Percentiles rank a stretch among this genome's conserved stretches.
phyloP scores from a whole-genome alignment of 2,888 invertebrate genomes.

The Nymphalis c-album region DNA sequence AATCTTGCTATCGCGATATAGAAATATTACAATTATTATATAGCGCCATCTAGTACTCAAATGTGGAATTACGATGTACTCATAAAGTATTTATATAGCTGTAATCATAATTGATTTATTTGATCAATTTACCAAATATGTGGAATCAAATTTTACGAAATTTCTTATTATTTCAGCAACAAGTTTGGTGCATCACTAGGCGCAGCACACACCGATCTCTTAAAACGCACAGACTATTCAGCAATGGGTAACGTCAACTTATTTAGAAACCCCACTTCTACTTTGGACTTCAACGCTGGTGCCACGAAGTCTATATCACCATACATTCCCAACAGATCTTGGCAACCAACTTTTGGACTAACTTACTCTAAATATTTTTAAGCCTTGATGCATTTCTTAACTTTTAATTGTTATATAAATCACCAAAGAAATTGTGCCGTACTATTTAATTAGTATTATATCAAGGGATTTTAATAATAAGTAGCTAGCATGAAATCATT shows the following conservation, averaged over 20 bases:
- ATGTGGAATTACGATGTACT: no score
- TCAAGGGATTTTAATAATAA: not conserved
- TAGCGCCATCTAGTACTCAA: no score
- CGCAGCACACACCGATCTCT: slow-evolving; percentile 44
- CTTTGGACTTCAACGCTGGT: slow-evolving; percentile 50
- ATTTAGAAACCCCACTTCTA: slow-evolving; percentile 44
- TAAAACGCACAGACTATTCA: slow-evolving; percentile 47
- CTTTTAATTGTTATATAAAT: not conserved
- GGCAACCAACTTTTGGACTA: slow-evolving; percentile 45
- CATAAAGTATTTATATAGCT: no score
- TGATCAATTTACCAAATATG: not conserved
- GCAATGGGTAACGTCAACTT: slow-evolving; percentile 51
- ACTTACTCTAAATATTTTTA: slow-evolving; percentile 40
- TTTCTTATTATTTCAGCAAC: slow-evolving; percentile 42
- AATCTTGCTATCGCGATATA: no score
- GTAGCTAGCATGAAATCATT: not conserved
- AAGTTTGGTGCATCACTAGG: slow-evolving; percentile 47
- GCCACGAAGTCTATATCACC: slow-evolving; percentile 45
- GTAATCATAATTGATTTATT: no score
- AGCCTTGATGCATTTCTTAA: not conserved
- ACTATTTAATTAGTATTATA: not conserved
- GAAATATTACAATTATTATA: no score
- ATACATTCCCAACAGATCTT: slow-evolving; percentile 43
- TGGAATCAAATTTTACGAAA: not conserved
- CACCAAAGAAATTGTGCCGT: not conserved